These are phyloP conservation scores for Aphodius sticticus DNA, from an alignment of 2,888 invertebrate species.

Conservation along the genomic window DNA sequence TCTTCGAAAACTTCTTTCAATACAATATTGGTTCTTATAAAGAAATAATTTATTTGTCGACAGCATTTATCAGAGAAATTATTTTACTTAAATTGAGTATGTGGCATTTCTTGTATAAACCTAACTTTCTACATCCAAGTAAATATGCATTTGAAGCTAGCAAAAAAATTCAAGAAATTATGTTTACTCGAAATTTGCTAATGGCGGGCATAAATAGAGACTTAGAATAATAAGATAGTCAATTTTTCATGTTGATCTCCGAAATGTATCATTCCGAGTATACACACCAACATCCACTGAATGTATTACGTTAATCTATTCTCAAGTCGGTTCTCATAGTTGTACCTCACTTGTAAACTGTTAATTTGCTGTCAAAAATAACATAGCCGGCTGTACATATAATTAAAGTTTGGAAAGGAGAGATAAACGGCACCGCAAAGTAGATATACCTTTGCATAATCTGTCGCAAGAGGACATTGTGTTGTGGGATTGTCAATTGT, in stretches of 20 bases:
- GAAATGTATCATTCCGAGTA: background rate
- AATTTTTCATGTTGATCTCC: background rate
- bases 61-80: too few relatives aligned
- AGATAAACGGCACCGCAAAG: background rate
- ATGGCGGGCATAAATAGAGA: background rate
- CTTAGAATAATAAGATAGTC: background rate
- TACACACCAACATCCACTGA: background rate
- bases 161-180: too few relatives aligned
- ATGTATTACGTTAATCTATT: background rate
- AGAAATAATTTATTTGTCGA: too few relatives aligned
- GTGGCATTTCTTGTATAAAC: too few relatives aligned
- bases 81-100: too few relatives aligned
- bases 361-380: conserved; percentile 4
- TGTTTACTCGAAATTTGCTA: too few relatives aligned
- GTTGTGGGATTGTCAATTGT: conserved; percentile 17
- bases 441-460: background rate
- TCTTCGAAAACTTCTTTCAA: too few relatives aligned
- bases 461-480: conserved; percentile 23
- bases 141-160: too few relatives aligned
- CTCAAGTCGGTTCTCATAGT: background rate
- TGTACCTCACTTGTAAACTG: background rate
- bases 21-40: too few relatives aligned
- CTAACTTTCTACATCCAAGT: too few relatives aligned
- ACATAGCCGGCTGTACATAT: background rate
- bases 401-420: background rate